Conservation (phyloP, 2,797 vertebrate species). For the Alosa sapidissima region DNA sequence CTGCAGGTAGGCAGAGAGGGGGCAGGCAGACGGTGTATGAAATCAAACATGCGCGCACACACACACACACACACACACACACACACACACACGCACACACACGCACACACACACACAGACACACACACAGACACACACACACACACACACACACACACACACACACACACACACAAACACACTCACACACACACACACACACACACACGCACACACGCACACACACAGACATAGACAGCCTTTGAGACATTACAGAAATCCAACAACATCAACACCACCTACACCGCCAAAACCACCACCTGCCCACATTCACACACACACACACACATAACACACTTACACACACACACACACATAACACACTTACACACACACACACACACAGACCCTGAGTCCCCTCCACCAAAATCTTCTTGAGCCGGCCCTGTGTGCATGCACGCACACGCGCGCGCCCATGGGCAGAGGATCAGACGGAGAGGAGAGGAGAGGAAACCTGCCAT, state of each 20-base stretch:
- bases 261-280: background rate
- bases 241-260: background rate
- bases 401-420: conserved; percentile 24
- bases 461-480: conserved; percentile 72
- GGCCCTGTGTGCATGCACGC: background rate
- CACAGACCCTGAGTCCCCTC: conserved; percentile 63
- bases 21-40: conserved; percentile 63
- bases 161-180: background rate
- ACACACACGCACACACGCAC: background rate
- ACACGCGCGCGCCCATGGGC: conserved; percentile 68
- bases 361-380: conserved; percentile 50
- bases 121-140: background rate
- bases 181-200: background rate
- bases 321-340: too few species aligned
- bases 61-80: conserved; percentile 63
- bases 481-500: conserved; percentile 73
- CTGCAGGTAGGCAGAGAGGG: conserved; percentile 47
- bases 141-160: conserved; percentile 2
- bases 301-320: conserved; percentile 75
- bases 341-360: conserved; percentile 59
- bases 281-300: conserved; percentile 26
- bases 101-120: background rate
- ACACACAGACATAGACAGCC: background rate
- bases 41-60: conserved; percentile 68
- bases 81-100: conserved; percentile 31